These are phyloP conservation scores for Enteromius radiatus DNA, from an alignment of 2,797 vertebrate species.

Conservation along the genomic window DNA sequence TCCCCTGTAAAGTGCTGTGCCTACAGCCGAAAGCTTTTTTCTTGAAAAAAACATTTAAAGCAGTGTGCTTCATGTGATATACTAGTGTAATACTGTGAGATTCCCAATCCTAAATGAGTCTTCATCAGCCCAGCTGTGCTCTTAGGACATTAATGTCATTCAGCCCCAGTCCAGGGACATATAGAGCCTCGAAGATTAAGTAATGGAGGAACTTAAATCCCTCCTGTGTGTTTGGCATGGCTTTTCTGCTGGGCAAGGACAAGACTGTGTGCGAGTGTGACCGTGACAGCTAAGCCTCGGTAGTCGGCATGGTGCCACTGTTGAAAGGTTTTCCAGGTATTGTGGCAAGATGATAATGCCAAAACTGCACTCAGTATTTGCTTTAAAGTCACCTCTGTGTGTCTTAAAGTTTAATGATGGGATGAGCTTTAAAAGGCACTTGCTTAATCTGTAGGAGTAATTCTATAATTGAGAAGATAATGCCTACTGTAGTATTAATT, in stretches of 20 bases:
- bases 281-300: constrained; percentile 37
- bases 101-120: background rate
- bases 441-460: background rate
- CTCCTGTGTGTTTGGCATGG: constrained; percentile 39
- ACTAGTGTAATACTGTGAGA: background rate
- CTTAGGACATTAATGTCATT: constrained; percentile 20
- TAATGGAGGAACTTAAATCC: constrained; percentile 28
- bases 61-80: background rate
- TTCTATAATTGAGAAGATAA: background rate
- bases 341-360: constrained; percentile 64
- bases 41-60: constrained; percentile 1
- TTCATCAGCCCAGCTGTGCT: constrained; percentile 17
- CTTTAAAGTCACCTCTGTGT: constrained; percentile 33
- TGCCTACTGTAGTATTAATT: background rate
- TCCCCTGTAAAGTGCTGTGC: constrained; percentile 49
- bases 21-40: background rate
- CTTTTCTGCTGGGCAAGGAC: constrained; percentile 19
- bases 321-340: constrained; percentile 63
- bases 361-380: constrained; percentile 14
- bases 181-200: constrained; percentile 23
- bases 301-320: constrained; percentile 58
- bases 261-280: constrained; percentile 28
- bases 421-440: constrained; percentile 13
- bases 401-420: background rate
- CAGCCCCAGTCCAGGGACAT: background rate